phyloP scores from a whole-genome alignment of 2,888 invertebrate genomes.

The Caprella mutica region DNA sequence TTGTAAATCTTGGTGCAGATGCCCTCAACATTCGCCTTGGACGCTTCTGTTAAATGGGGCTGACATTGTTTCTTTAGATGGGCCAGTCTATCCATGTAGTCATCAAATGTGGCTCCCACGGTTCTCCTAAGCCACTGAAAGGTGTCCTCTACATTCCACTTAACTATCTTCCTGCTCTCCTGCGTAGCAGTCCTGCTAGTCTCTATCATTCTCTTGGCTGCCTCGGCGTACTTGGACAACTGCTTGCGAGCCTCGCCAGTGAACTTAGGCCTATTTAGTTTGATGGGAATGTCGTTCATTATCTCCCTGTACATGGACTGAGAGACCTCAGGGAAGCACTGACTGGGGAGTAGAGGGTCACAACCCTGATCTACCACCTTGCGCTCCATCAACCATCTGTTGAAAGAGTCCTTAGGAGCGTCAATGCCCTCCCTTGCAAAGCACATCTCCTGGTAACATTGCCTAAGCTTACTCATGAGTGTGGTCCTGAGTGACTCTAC shows the following conservation, averaged over 20 bases:
- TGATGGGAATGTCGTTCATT: slow-evolving; percentile 95
- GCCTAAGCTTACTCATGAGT: slow-evolving; percentile 68
- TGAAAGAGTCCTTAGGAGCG: slow-evolving; percentile 91
- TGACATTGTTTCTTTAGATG: slow-evolving; percentile 90
- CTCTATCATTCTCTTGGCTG: slow-evolving; percentile 93
- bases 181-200: slow-evolving; percentile 73
- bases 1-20: slow-evolving; percentile 89
- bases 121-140: slow-evolving; percentile 90
- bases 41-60: slow-evolving; percentile 87
- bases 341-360: slow-evolving; percentile 82
- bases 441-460: slow-evolving; percentile 87
- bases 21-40: slow-evolving; percentile 86
- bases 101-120: slow-evolving; percentile 85
- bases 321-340: slow-evolving; percentile 83
- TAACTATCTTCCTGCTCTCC: slow-evolving; percentile 90
- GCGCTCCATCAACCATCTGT: slow-evolving; percentile 87
- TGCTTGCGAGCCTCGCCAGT: slow-evolving; percentile 85
- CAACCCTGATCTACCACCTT: slow-evolving; percentile 80
- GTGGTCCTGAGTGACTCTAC: slow-evolving; percentile 75
- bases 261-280: slow-evolving; percentile 86
- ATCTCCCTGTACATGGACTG: slow-evolving; percentile 92
- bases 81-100: slow-evolving; percentile 75
- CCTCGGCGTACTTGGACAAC: slow-evolving; percentile 83
- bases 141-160: slow-evolving; percentile 97
- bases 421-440: slow-evolving; percentile 81